Base-by-base conservation (phyloP, 2,888 invertebrate species). In the Dicyrtoma fusca region DNA sequence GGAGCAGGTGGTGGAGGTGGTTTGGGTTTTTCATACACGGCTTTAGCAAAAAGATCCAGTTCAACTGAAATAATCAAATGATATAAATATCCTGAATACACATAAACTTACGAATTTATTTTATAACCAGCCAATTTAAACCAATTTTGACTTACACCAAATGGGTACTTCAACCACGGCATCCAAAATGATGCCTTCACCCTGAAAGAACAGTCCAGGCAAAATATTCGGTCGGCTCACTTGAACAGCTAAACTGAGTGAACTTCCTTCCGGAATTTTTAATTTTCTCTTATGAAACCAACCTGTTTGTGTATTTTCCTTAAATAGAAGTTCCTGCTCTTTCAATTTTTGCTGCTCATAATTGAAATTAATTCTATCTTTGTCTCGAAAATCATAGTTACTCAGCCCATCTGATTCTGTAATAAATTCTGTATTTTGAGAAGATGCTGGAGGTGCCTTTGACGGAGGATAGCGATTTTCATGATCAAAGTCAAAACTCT, bases 181-280 rank as follows among this genome's bases (percentile, higher is more conserved):
- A 63, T 78, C 78, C 51, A 73, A n/a, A 59, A 78, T 72, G 23
- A 78, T 73, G 2, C 73, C 78, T 51, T 78, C 76, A 19, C 62
- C 71, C 49, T 76, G 72, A 65, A 64, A 71, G 45, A 76, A 75
- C 1, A 76, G 53, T 47, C 74, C 73, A 8, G 78, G 74, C 1
- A 72, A 59, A 34, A 78, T 66, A 64, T 78, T 75, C 3, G 78
- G 76, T 49, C 73, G 45, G 57, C 74, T 75, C 19, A 78, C 72
- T 64, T 78, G 78, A 47, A 72, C 51, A 0, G 74, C 69, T 5
- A 78, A 62, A 25, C 72, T 73, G 8, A 76, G 61, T 10, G 23
- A 5, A 19, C 74, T 75, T 11, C 72, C 69, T n/a, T 59, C 57
- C 14, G 75, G 77, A 17, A 77, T 68, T 51, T 72, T 75, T 17